Evolutionary conservation across 2,113 vertebrate genomes (phyloP).

Genomic region (Eptesicus fuscus): DNA sequence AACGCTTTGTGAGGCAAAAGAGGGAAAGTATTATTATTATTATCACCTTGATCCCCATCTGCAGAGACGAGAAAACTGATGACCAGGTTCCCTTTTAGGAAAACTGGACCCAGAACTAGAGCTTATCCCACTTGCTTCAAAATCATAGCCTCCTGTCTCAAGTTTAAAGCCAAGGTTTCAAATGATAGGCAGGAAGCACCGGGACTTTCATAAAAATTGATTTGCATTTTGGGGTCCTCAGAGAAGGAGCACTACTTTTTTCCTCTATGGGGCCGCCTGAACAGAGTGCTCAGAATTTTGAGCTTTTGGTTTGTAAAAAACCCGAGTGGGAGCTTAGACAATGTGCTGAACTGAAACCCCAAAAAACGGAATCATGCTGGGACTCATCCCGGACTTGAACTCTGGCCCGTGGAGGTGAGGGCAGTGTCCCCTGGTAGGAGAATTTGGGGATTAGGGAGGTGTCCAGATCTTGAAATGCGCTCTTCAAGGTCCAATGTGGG

Average conservation of each 20-base stretch:
- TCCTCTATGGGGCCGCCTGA: accelerated
- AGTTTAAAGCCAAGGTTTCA: background rate
- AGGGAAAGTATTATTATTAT: background rate
- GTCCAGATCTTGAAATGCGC: background rate
- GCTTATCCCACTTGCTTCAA: accelerated
- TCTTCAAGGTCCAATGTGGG: background rate
- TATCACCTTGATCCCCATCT: background rate
- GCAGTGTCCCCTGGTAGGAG: background rate
- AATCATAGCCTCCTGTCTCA: background rate
- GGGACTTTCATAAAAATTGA: background rate
- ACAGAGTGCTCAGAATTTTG: background rate
- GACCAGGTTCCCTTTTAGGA: background rate
- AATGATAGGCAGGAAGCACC: background rate
- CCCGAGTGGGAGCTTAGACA: background rate
- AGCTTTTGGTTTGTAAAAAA: background rate
- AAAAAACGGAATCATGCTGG: background rate
- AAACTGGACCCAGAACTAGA: background rate
- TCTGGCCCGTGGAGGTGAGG: background rate
- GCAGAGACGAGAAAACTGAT: background rate
- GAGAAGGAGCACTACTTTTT: background rate
- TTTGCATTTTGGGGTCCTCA: background rate
- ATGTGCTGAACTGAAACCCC: background rate
- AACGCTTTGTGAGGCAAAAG: background rate
- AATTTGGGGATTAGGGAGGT: background rate
- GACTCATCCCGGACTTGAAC: background rate